Base-by-base conservation (phyloP, 2,888 invertebrate species). In the Acleris holmiana region DNA sequence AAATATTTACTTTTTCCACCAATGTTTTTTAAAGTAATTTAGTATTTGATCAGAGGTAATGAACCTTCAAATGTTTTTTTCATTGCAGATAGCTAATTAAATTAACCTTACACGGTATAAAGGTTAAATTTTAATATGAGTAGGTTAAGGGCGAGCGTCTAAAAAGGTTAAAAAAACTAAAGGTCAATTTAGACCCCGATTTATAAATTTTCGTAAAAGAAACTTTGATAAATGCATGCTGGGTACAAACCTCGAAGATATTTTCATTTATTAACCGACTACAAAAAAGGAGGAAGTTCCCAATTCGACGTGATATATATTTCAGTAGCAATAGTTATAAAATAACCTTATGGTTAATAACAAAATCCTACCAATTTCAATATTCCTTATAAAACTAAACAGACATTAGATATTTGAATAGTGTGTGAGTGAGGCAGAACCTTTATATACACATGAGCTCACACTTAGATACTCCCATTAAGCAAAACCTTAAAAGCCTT, bases 391-490 rank as follows among this genome's bases (percentile, higher is more conserved):
- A 40, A 3, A 19, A 25, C 13, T 35, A 21, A 55, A 49, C 18
- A 61, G 23, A 61, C 40, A 54, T 49, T 55, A 41, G 13, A 29
- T 8, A 8, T 21, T 19, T 23, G 40, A 40, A 57, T 10, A 35
- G 51, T 56, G 40, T 53, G 41, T 59, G 40, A 48, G 64, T 49
- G 48, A 59, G 29, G 58, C 19, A 64, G 17, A 41, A 46, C 49
- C 6, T 58, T 58, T 58, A 64, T 44, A 54, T 54, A 59, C 53
- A 41, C 53, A 58, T 48, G 64, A 58, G 58, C 41, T 54, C 4
- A 21, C 54, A 59, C 48, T 40, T 54, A 15, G 54, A 48, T 41
- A 48, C 29, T 47, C 58, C 40, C 19, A 40, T 47, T 48, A 29
- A 17, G 40, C 4, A 47, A 58, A 58, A 25, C 29, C 40, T 17